These are phyloP conservation scores for Chiropotes sagulatus DNA, from an alignment of 2,797 vertebrate genomes.

Conservation along the genomic window DNA sequence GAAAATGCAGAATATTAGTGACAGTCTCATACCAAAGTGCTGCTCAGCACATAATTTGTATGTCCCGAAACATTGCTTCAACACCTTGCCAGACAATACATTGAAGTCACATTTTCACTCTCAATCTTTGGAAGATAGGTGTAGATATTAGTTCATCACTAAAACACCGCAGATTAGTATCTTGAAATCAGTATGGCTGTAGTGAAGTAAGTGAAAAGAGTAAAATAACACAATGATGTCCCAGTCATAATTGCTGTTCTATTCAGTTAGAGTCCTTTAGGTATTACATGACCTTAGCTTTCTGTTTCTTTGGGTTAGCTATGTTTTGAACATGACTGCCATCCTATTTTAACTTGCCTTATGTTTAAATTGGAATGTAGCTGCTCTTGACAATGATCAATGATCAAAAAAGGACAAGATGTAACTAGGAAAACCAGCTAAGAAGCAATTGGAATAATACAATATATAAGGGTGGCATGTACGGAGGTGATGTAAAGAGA, in stretches of 20 bases:
- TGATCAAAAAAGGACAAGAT: neutral
- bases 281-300: neutral
- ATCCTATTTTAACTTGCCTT: neutral
- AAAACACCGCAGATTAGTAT: neutral
- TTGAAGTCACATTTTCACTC: neutral
- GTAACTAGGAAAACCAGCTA: neutral
- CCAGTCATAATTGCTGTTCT: neutral
- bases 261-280: neutral
- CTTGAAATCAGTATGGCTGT: neutral
- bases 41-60: neutral
- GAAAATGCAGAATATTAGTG: neutral
- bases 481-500: neutral
- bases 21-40: neutral
- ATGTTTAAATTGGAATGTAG: neutral
- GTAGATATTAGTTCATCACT: neutral
- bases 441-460: neutral
- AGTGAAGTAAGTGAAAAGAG: neutral
- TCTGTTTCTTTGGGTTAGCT: neutral
- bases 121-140: neutral
- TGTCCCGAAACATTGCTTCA: neutral
- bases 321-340: neutral
- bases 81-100: neutral
- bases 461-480: neutral
- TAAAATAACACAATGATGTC: neutral
- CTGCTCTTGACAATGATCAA: neutral